These are phyloP conservation scores for Sitophilus oryzae DNA, from an alignment of 1,140 invertebrate genomes.

Conservation along the genomic window DNA sequence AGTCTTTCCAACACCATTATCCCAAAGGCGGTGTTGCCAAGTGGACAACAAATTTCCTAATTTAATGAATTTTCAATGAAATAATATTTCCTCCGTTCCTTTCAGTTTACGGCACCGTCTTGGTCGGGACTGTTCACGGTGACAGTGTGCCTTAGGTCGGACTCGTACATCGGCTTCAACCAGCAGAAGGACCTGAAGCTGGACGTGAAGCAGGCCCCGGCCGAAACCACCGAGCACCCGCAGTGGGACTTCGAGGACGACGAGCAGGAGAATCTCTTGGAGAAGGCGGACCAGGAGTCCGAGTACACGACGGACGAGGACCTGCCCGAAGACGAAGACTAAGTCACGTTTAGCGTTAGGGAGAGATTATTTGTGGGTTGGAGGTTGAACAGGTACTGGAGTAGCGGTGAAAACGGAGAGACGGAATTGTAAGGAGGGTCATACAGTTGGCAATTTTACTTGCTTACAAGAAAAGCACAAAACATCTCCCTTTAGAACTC, in stretches of 20 bases:
- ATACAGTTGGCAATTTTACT: too few relatives aligned
- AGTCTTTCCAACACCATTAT: constrained; percentile 5
- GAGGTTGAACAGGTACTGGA: neutral
- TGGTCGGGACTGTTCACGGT: constrained; percentile 91
- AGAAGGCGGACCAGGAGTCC: constrained; percentile 60
- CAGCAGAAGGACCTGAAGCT: constrained; percentile 89
- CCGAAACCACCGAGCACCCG: constrained; percentile 83
- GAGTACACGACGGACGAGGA: constrained; percentile 69
- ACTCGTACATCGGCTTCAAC: constrained; percentile 93
- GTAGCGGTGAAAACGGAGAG: neutral
- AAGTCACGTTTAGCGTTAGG: constrained; percentile 10
- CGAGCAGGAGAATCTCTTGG: constrained; percentile 76
- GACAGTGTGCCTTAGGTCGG: constrained; percentile 82
- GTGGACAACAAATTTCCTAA: too few relatives aligned
- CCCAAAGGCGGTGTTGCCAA: too few relatives aligned
- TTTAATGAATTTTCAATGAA: too few relatives aligned
- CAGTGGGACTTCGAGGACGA: constrained; percentile 95
- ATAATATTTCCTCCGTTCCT: constrained; percentile 21
- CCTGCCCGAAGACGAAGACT: constrained; percentile 43
- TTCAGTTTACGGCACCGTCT: constrained; percentile 82
- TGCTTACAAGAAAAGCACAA: too few relatives aligned
- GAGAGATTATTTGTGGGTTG: neutral
- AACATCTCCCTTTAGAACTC: too few relatives aligned
- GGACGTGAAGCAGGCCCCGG: constrained; percentile 92
- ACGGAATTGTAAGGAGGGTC: too few relatives aligned